Base-by-base conservation (phyloP, 35 echinoderm and acorn worm species). In the Lytechinus variegatus region DNA sequence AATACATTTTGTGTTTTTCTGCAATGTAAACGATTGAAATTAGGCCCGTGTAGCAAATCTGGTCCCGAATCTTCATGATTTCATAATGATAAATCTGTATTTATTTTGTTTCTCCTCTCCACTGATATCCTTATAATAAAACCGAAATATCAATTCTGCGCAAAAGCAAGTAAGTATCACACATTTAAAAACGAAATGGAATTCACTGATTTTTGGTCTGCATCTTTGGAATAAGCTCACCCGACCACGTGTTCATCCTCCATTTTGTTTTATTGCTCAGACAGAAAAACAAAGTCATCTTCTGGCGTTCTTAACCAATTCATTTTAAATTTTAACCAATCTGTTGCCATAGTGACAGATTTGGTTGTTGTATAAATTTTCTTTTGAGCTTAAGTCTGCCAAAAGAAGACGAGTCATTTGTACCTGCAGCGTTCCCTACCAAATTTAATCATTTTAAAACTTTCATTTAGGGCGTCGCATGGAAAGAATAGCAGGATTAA, bases 351-450 rank as follows among this genome's bases (percentile, higher is more conserved):
- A 44, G 33, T 44, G 2, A 44, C n/a, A 7, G 66, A 79, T 79
- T 79, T 24, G 66, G 66, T 79, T 79, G 61, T 72, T 72, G 66
- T 79, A 79, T 24, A 7, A 79, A n/a, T 19, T 16, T 79, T 8
- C n/a, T 79, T 24, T 79, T 79, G 66, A 79, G 66, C 66, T 79
- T 44, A 79, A 79, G 66, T 79, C 66, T 79, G 66, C 66, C 66
- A 79, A n/a, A n/a, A 79, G 66, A 79, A 24, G 66, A 79, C 66
- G n/a, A 24, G 66, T 79, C 19, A 19, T 6, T 24, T 24, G n/a
- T 6, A 79, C 66, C 66, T 79, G 66, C 14, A n/a, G 8, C 66
- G 19, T 79, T 79, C 66, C 66, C 3, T n/a, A 8, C 24, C 0
- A 24, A 79, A 7, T 19, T 24, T 24, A 6, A 5, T n/a, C 14